Conservation (phyloP, 1,140 invertebrate species). For the Tetramorium simillimum region DNA sequence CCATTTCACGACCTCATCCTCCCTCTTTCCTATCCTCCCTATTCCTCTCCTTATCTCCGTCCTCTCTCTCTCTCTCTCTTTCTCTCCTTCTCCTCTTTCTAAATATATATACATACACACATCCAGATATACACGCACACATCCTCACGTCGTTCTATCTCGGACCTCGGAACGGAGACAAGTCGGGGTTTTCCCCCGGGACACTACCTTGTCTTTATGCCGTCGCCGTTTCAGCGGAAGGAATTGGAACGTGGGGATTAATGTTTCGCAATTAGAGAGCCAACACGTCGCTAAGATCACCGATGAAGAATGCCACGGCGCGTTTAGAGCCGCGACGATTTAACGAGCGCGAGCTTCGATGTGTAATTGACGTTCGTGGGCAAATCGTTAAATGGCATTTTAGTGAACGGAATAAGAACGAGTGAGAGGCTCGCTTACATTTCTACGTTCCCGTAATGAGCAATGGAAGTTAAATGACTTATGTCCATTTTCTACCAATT, state of each 20-base stretch:
- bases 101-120: slow-evolving; percentile 28
- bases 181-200: slow-evolving; percentile 35
- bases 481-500: too few relatives aligned
- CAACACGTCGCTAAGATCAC: slow-evolving; percentile 17
- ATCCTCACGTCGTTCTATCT: slow-evolving; percentile 25
- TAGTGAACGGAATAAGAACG: neutral
- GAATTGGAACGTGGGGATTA: slow-evolving; percentile 68
- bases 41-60: neutral
- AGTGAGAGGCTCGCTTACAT: neutral
- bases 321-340: neutral
- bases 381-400: neutral
- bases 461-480: neutral
- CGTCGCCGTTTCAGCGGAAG: slow-evolving; percentile 47
- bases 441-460: neutral
- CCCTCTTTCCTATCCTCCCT: neutral
- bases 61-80: neutral
- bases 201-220: slow-evolving; percentile 36
- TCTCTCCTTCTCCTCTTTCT: slow-evolving; percentile 23
- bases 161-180: slow-evolving; percentile 5
- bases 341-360: neutral
- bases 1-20: slow-evolving; percentile 13
- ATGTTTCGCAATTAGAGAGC: slow-evolving; percentile 71
- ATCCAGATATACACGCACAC: neutral
- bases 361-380: neutral
- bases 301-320: slow-evolving; percentile 31